These are phyloP conservation scores for Gallinago media DNA, from an alignment of 2,113 vertebrate genomes.

Conservation along the genomic window DNA sequence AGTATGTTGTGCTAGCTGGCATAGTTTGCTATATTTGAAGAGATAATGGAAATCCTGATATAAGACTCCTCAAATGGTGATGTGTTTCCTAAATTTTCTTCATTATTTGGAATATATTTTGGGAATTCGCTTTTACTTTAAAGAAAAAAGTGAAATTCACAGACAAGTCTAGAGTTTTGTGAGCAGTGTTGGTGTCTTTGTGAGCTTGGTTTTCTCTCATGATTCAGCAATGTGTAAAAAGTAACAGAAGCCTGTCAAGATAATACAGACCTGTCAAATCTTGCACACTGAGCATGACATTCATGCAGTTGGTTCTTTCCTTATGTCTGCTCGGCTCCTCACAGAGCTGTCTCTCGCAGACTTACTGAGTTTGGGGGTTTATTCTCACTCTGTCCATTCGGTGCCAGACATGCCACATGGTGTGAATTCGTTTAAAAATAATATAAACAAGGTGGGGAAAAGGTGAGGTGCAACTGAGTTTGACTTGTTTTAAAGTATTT, in stretches of 20 bases:
- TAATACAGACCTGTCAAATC: background rate
- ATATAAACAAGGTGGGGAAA: background rate
- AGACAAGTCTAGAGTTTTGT: background rate
- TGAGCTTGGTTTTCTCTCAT: background rate
- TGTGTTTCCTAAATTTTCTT: background rate
- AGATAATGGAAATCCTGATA: background rate
- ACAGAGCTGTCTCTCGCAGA: background rate
- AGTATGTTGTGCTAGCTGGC: fast-evolving
- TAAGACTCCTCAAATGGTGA: background rate
- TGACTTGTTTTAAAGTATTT: background rate
- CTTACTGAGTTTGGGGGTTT: background rate
- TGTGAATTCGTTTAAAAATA: background rate
- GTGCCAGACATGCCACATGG: background rate
- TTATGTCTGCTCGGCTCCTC: background rate
- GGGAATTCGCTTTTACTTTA: background rate
- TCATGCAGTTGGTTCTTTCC: constrained; percentile 4
- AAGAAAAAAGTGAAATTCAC: background rate
- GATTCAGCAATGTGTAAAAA: background rate
- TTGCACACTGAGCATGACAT: constrained; percentile 16
- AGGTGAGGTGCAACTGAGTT: background rate
- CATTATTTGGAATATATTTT: background rate
- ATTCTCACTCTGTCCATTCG: background rate
- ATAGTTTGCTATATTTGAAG: background rate
- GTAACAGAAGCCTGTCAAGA: constrained; percentile 13
- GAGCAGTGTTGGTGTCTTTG: background rate